phyloP scores from a whole-genome alignment of 1,140 invertebrate genomes.

The Polyergus mexicanus region DNA sequence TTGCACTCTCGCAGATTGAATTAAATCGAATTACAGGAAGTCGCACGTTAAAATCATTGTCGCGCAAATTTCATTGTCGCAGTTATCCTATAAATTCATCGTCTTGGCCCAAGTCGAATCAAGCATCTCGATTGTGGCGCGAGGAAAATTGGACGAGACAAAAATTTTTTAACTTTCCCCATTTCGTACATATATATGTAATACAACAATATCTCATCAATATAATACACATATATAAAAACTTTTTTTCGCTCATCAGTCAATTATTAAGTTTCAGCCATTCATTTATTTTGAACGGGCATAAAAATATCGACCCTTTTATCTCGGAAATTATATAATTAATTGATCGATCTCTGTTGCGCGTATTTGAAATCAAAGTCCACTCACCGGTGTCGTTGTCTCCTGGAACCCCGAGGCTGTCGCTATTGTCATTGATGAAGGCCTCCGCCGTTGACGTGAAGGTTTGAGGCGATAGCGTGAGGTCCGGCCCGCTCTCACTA shows the following conservation, averaged over 20 bases:
- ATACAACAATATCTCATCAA: too few relatives aligned
- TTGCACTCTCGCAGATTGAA: slow-evolving; percentile 64
- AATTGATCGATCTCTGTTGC: not conserved
- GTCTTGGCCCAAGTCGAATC: slow-evolving; percentile 36
- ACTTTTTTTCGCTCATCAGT: not conserved
- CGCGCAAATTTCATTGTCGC: slow-evolving; percentile 45
- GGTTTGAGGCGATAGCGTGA: slow-evolving; percentile 90
- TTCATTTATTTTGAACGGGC: not conserved
- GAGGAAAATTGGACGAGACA: not conserved
- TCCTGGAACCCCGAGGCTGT: slow-evolving; percentile 88
- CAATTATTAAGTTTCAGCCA: not conserved
- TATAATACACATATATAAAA: not conserved
- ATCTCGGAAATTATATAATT: not conserved
- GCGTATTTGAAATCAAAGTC: not conserved
- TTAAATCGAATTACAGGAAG: slow-evolving; percentile 64
- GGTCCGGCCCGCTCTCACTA: slow-evolving; percentile 90
- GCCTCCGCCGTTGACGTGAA: slow-evolving; percentile 90
- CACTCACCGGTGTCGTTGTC: slow-evolving; percentile 87
- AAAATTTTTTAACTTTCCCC: not conserved
- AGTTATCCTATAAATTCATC: slow-evolving; percentile 54
- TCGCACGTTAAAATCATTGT: slow-evolving; percentile 61
- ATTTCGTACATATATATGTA: not conserved
- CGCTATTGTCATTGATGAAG: slow-evolving; percentile 91
- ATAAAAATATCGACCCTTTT: not conserved
- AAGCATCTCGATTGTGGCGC: slow-evolving; percentile 1